Evolutionary conservation across 1,140 invertebrate genomes (phyloP).

Genomic region (Drosophila bifasciata): DNA sequence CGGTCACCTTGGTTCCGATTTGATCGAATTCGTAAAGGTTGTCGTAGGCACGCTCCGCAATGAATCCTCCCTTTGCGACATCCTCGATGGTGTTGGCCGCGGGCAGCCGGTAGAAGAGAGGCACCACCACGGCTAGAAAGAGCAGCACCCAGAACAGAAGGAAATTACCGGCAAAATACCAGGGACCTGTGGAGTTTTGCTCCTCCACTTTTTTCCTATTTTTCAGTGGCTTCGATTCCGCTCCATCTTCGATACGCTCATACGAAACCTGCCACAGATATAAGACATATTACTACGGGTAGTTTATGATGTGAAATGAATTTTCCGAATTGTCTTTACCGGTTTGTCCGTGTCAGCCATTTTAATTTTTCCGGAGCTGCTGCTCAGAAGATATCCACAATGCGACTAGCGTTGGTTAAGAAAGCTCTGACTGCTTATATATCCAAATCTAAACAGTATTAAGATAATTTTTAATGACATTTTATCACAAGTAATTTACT

Average conservation of each 20-base stretch:
- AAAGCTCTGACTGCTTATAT: constrained; percentile 9
- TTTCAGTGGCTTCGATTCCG: constrained; percentile 12
- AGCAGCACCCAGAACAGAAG: constrained; percentile 60
- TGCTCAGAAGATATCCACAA: neutral
- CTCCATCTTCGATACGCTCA: neutral
- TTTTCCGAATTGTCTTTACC: constrained; percentile 10
- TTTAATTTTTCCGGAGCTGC: constrained; percentile 1
- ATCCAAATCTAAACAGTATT: constrained; percentile 7
- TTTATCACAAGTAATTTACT: constrained; percentile 13
- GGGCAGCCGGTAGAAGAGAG: constrained; percentile 61
- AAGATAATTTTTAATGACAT: constrained; percentile 6
- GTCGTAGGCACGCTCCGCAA: constrained; percentile 60
- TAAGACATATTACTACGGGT: no score
- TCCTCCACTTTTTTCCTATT: neutral
- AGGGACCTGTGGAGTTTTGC: constrained; percentile 13
- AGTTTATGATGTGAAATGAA: no score
- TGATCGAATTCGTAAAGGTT: constrained; percentile 87
- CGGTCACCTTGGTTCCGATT: constrained; percentile 88
- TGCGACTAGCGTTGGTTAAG: neutral
- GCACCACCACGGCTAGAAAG: constrained; percentile 62
- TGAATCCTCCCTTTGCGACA: constrained; percentile 39
- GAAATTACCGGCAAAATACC: constrained; percentile 47
- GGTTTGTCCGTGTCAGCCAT: constrained; percentile 41
- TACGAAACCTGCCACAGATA: neutral
- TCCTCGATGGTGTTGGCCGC: constrained; percentile 46